Evolutionary conservation across 2,113 vertebrate genomes (phyloP), one percentile per base, ranked within the genome.

Genomic region (Dicaeum eximium): DNA sequence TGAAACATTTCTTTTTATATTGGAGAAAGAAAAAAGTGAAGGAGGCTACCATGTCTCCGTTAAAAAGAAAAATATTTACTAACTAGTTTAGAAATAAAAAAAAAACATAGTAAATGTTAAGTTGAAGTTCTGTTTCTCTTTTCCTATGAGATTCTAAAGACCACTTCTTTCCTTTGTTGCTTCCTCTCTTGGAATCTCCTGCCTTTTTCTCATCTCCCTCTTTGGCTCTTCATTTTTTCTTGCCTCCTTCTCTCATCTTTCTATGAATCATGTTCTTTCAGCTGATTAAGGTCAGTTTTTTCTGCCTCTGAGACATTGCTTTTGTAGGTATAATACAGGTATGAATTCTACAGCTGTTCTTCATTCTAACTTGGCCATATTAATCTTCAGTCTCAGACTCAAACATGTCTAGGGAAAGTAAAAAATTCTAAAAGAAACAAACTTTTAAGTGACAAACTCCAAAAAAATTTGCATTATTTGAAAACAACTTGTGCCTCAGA

Each of bases 1-100:
- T 78, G 38, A 91, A 96, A 94, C 6, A 65, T 23, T 95, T 93
- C 25, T 93, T 93, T 91, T 87, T 57, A 58, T 84, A 48, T 16
- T 72, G 62, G 50, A 65, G 60, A 88, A 38, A 51, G 82, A 50
- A 91, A 88, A 95, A 35, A 53, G 13, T 58, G 11, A 13, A 64
- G 40, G 28, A 4, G 5, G 14, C 4, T 75, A 27, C 56, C 33
- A 20, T 53, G 17, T 58, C 38, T 81, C 24, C 93, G 90, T 89
- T 72, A 64, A 66, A 60, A 50, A 67, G 7, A 51, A 85, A 94
- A 86, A 50, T 6, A n/a, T 70, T 85, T 92, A 80, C 57, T 88
- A 65, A 79, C 25, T 96, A 54, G 22, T 74, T 81, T 80, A 65
- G 33, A 58, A 79, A n/a, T n/a, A n/a, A n/a, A 66, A 28, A 82